Evolutionary conservation across 2,888 invertebrate species (phyloP), one percentile per base, ranked within the genome.

Genomic region (Sepioteuthis lessoniana): DNA sequence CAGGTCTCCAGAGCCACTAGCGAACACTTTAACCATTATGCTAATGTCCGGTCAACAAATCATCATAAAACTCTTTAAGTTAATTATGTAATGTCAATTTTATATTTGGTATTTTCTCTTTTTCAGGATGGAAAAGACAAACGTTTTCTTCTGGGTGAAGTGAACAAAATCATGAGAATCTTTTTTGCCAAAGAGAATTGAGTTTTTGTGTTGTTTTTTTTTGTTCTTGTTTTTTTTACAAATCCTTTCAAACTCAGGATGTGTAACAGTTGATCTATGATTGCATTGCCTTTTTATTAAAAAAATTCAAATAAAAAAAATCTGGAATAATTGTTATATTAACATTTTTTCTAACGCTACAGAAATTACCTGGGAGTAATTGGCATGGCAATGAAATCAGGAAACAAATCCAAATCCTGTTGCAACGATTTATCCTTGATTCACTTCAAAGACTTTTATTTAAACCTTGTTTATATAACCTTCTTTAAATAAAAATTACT

Each of bases 51-150:
- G n/a, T n/a, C n/a, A n/a, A n/a, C n/a, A n/a, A n/a, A n/a, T n/a
- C n/a, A n/a, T n/a, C n/a, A n/a, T n/a, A n/a, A n/a, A n/a, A n/a
- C n/a, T n/a, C 42, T 42, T 42, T 42, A 42, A 42, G 42, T 42
- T 42, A 42, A 42, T 42, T 50, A 50, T 3, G 16, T 16, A 50
- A 50, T 16, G 21, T 3, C 21, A 16, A 19, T 19, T 47, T 47
- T 3, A 50, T 50, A 21, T 50, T 16, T 50, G 10, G 31, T 31
- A 2, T 10, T 28, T 76, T 94, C 90, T 50, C 92, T 96, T 98
- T 98, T 98, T 8, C 97, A 99, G 60, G 99, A 99, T 97, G 99
- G 98, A 0, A 98, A 98, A 95, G 99, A 99, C 97, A 99, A 99
- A 96, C 98, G 99, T 97, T 99, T 98, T 97, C 97, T 99, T 95